Percentiles rank a stretch among this genome's conserved stretches.
These are phyloP conservation scores for Macrobrachium nipponense DNA, from an alignment of 1,140 invertebrate species.

Conservation along the genomic window DNA sequence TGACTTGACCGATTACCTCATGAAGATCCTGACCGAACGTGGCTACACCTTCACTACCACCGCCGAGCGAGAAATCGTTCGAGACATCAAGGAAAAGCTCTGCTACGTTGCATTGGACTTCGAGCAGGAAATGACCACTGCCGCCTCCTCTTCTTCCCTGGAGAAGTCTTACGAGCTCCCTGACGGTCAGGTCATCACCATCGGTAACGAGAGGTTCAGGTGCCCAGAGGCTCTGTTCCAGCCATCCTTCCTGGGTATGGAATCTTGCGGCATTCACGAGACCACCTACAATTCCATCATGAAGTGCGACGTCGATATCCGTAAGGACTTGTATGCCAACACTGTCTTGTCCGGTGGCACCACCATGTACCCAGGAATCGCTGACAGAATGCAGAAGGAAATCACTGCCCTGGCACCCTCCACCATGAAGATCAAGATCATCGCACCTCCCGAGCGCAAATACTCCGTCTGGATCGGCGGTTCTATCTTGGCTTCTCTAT, in stretches of 20 bases:
- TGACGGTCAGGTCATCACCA: conserved; percentile 71
- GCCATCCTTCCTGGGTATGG: conserved; percentile 24
- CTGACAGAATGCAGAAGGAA: conserved; percentile 18
- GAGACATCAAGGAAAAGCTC: conserved; percentile 16
- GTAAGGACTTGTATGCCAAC: conserved; percentile 17
- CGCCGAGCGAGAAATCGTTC: conserved; percentile 13
- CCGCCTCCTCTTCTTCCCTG: conserved; percentile 85
- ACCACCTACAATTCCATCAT: conserved; percentile 19
- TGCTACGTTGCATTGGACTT: conserved; percentile 12
- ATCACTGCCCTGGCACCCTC: conserved; percentile 51
- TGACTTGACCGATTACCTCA: conserved; percentile 2
- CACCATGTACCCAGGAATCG: conserved; percentile 12
- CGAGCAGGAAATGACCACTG: conserved; percentile 90
- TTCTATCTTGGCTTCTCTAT: conserved; percentile 4
- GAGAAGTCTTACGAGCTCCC: conserved; percentile 65
- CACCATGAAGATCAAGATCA: conserved; percentile 23
- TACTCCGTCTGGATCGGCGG: conserved; percentile 17
- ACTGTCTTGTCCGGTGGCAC: conserved; percentile 9
- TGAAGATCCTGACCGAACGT: conserved; percentile 12
- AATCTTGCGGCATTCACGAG: conserved; percentile 6
- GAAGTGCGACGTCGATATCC: conserved; percentile 12
- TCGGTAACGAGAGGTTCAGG: conserved; percentile 77
- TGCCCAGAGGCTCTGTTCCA: conserved; percentile 73
- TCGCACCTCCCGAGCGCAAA: conserved; percentile 8
- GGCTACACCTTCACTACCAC: conserved; percentile 22